Conservation (phyloP, 1,140 invertebrate species). For the Hirudo medicinalis region DNA sequence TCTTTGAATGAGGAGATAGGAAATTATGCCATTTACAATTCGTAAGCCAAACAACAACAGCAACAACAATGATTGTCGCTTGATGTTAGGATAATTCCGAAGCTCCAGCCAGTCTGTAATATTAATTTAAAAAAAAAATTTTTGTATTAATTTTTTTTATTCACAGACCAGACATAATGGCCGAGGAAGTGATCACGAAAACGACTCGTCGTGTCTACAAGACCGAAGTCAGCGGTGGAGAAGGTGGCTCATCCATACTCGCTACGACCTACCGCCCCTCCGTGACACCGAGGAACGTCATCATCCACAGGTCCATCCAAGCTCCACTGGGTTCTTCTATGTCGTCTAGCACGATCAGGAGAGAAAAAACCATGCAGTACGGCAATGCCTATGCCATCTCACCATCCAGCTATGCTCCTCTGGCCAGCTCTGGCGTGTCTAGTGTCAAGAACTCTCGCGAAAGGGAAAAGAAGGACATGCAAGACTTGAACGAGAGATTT, state of each 20-base stretch:
- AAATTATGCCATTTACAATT: too few relatives aligned
- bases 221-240: not conserved
- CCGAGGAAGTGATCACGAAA: conserved; percentile 1
- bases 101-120: too few relatives aligned
- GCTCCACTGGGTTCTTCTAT: not conserved
- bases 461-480: conserved; percentile 27
- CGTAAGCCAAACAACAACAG: too few relatives aligned
- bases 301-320: conserved; percentile 11
- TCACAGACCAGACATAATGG: not conserved
- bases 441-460: conserved; percentile 39
- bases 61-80: too few relatives aligned
- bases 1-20: too few relatives aligned
- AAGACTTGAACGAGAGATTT: conserved; percentile 41
- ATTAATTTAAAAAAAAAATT: too few relatives aligned
- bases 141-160: too few relatives aligned
- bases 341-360: not conserved
- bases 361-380: not conserved
- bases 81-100: too few relatives aligned
- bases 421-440: conserved; percentile 33
- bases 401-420: conserved; percentile 29
- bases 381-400: conserved; percentile 34
- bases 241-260: not conserved
- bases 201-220: conserved; percentile 6
- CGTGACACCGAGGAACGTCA: conserved; percentile 1
- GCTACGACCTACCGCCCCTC: not conserved